phyloP scores from a whole-genome alignment of 2,888 invertebrate species.

The Sympetrum striolatum region DNA sequence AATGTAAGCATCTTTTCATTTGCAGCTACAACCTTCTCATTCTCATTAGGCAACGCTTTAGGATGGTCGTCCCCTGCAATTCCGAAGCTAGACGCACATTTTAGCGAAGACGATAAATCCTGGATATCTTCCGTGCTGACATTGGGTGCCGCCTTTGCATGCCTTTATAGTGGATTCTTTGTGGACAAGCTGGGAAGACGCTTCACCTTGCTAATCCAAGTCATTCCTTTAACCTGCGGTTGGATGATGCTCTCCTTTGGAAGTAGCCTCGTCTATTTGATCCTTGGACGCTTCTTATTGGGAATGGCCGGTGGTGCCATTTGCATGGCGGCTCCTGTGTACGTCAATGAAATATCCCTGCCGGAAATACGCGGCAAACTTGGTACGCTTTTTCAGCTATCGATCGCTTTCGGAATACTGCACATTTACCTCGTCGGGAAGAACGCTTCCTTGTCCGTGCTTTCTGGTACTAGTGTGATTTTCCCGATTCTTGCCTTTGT shows the following conservation, averaged over 20 bases:
- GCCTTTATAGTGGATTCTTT: constrained; percentile 10
- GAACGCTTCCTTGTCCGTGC: constrained; percentile 50
- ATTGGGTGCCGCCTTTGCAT: constrained; percentile 12
- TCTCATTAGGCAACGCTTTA: constrained; percentile 65
- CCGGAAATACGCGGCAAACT: constrained; percentile 58
- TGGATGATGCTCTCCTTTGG: constrained; percentile 24
- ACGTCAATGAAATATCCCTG: constrained; percentile 57
- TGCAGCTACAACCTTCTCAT: constrained; percentile 65
- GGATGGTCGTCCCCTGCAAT: constrained; percentile 68
- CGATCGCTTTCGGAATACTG: constrained; percentile 60
- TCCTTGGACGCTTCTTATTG: constrained; percentile 52
- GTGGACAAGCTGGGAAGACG: constrained; percentile 27
- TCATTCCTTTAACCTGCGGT: constrained; percentile 20
- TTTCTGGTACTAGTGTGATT: constrained; percentile 56
- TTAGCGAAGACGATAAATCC: neutral
- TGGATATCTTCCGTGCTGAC: constrained; percentile 35
- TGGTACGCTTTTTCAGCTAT: constrained; percentile 60
- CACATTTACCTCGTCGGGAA: constrained; percentile 57
- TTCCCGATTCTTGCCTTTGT: constrained; percentile 54
- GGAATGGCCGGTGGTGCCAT: constrained; percentile 58
- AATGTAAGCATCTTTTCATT: neutral
- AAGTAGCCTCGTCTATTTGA: neutral
- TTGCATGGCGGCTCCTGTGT: constrained; percentile 57
- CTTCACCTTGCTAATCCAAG: constrained; percentile 1
- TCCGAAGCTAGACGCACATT: constrained; percentile 53